These are phyloP conservation scores for Cacatua alba DNA, from an alignment of 2,113 vertebrate species.

Conservation along the genomic window DNA sequence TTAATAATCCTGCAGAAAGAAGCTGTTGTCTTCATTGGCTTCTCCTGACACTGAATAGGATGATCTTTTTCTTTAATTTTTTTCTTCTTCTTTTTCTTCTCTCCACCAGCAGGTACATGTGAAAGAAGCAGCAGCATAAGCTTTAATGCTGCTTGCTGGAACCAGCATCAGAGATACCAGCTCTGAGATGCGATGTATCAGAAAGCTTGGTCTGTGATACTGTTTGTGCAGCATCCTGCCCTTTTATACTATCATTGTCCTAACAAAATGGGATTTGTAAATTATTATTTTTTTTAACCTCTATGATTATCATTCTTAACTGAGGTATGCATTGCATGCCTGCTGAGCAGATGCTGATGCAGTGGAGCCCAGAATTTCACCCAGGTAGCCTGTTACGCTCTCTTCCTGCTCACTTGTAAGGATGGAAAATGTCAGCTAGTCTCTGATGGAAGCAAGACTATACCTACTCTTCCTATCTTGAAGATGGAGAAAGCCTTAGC, in stretches of 20 bases:
- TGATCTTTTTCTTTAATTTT: rapidly evolving
- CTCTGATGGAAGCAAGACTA: not conserved
- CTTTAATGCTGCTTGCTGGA: not conserved
- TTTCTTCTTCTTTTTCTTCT: not conserved
- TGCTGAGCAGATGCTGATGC: not conserved
- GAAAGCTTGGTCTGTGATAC: not conserved
- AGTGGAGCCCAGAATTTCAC: not conserved
- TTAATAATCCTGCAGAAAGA: not conserved
- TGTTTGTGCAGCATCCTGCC: not conserved
- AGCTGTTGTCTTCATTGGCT: not conserved
- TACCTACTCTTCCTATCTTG: not conserved
- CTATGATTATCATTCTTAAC: not conserved
- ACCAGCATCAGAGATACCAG: not conserved
- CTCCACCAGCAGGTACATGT: not conserved
- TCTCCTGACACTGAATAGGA: not conserved
- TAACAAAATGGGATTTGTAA: not conserved
- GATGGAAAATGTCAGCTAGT: not conserved
- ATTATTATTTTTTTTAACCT: not conserved
- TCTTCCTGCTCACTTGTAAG: not conserved
- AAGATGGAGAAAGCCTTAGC: not conserved
- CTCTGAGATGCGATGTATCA: not conserved
- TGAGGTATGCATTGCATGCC: not conserved
- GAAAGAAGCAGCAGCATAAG: not conserved
- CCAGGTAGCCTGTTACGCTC: not conserved
- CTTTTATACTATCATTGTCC: not conserved